Evolutionary conservation across 2,797 vertebrate genomes (phyloP).

Genomic region (Rhynchotus rufescens): DNA sequence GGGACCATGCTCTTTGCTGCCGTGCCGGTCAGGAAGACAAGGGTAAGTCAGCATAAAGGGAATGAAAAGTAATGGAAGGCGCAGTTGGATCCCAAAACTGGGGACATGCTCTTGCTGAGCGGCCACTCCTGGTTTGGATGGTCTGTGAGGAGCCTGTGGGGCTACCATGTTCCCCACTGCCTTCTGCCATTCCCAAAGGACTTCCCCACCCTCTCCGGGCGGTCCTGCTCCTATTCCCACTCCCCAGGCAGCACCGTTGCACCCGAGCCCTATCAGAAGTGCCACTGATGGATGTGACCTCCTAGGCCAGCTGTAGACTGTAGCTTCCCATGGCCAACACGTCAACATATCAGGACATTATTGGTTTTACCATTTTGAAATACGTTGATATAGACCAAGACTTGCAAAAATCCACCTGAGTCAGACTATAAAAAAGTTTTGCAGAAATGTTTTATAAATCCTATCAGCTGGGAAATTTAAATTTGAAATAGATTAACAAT

Average conservation of each 20-base stretch:
- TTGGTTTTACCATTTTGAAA: neutral
- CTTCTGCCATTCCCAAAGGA: neutral
- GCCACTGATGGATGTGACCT: neutral
- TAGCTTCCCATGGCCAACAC: neutral
- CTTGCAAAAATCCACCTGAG: neutral
- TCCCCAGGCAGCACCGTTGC: neutral
- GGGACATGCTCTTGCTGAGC: neutral
- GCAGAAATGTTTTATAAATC: neutral
- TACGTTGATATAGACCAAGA: neutral
- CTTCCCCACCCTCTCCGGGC: neutral
- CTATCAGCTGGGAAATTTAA: neutral
- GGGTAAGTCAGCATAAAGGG: too few relatives aligned
- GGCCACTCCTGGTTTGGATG: neutral
- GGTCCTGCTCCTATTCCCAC: neutral
- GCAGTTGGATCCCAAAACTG: neutral
- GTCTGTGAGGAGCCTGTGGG: neutral
- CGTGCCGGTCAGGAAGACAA: too few relatives aligned
- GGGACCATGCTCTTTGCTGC: too few relatives aligned
- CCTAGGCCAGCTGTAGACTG: neutral
- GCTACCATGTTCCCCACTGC: neutral
- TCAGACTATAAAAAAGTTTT: neutral
- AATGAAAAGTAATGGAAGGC: neutral
- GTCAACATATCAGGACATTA: too few relatives aligned
- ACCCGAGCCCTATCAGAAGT: neutral
- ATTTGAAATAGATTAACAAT: neutral